Base-by-base conservation (phyloP, 2,797 vertebrate genomes). In the Sarcoramphus papa region DNA sequence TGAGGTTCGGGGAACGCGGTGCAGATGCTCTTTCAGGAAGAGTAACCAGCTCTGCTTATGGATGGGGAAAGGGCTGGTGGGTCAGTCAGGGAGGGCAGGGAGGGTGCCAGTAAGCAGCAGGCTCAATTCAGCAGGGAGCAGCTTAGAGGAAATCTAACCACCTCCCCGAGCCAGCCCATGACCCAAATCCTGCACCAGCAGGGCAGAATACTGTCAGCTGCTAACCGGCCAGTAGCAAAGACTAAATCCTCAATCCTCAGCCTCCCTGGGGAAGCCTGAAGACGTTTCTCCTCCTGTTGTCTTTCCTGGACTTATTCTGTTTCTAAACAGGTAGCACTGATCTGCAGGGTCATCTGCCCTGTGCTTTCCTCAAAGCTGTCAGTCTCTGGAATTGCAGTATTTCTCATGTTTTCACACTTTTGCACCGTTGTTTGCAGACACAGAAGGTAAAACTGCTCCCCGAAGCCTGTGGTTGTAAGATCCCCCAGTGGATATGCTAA, bases 1-100 rank as follows among this genome's bases (percentile, higher is more conserved):
- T 0, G 0, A 67, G 10, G 6, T 56, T 35, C 7, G 1, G 30
- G 23, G 43, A 63, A 72, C 0, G 1, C 0, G 2, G 33, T 6
- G 4, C 8, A 40, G 37, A 35, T 25, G 65, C 7, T 50, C 33
- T 53, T 41, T 69, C 45, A 47, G 74, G 22, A 51, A 41, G 19
- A 79, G 27, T n/a, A 83, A 48, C 31, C 23, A 21, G 16, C 8
- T 70, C 64, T 27, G 53, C 24, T n/a, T 48, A 62, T 7, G 33
- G 41, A 27, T n/a, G 33, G 27, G 48, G 15, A 75, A 69, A 68
- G 43, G 35, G 33, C 35, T 86, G 41, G 43, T 50, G 75, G 40
- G 18, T 47, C 41, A n/a, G 27, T 25, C 35, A 41, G 41, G 23
- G 20, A 45, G 12, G 31, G 21, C 4, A 1, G 14, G 51, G 20